Evolutionary conservation across 2,113 vertebrate genomes (phyloP), one percentile per base, ranked within the genome.

Genomic region (Phyllostomus discolor): DNA sequence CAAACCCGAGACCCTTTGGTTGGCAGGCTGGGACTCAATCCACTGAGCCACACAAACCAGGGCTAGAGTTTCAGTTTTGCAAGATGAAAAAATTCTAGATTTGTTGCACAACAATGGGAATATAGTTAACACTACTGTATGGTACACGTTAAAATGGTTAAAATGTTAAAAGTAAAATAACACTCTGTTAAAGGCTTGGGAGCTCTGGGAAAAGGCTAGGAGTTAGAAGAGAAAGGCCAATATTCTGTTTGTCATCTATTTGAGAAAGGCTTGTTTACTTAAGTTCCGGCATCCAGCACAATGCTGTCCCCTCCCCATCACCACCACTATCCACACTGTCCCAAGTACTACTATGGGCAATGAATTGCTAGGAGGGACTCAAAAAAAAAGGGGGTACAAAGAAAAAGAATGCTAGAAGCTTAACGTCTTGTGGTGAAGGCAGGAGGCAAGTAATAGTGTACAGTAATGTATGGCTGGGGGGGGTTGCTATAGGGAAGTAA

Each of bases 221-320:
- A 43, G 33, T 85, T 85, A 67, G 9, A 73, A 85, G 75, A 92
- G 46, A 84, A 92, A 92, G 80, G 72, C 57, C 50, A 57, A 64
- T 81, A 75, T 14, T 86, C n/a, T 87, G 46, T 73, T 59, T n/a
- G 57, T 67, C 54, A 81, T 67, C 80, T 33, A 38, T 46, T 43
- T 54, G 79, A 92, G 81, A 90, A 89, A 80, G 81, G 50, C 35
- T 84, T 92, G 64, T 93, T 87, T 67, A 33, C 33, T 88, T 75
- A 9, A 79, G 78, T 41, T 88, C 46, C 11, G 22, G 64, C 33
- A 90, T 73, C 24, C 54, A 50, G 33, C 33, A 89, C 8, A 14
- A 59, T 26, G 54, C 64, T 92, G 57, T 78, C 22, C 43, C 46
- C 70, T 70, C 41, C 20, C 52, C 69, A 69, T 38, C 73, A 35